Conservation (phyloP, 2,113 vertebrate species). For the Caloenas nicobarica region DNA sequence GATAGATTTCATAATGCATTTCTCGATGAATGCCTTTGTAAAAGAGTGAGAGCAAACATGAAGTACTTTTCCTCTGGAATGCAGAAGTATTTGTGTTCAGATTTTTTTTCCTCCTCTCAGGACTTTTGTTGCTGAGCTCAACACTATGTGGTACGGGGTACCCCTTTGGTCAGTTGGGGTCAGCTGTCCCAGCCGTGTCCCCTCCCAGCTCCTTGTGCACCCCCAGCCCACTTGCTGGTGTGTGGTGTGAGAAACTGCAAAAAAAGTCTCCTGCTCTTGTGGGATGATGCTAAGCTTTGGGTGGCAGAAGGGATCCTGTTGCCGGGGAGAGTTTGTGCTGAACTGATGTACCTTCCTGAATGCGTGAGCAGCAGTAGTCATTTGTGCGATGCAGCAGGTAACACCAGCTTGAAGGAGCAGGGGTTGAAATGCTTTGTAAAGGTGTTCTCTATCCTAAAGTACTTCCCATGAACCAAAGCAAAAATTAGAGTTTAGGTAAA, state of each 20-base stretch:
- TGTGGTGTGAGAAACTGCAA: background rate
- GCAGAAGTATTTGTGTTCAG: background rate
- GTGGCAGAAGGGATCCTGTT: background rate
- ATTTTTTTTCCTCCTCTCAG: background rate
- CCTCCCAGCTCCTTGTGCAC: background rate
- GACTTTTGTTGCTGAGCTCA: background rate
- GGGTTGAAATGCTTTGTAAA: background rate
- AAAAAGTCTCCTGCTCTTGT: background rate
- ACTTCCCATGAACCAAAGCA: background rate
- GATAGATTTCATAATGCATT: background rate
- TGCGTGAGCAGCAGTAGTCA: background rate
- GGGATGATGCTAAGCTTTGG: background rate
- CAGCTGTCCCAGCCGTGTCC: background rate
- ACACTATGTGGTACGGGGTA: background rate
- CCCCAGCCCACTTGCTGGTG: background rate
- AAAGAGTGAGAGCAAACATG: background rate
- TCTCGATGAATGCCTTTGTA: background rate
- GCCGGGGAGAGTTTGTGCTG: background rate
- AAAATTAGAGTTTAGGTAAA: background rate
- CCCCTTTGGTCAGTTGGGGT: background rate
- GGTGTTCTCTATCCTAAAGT: background rate
- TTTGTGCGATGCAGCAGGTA: background rate
- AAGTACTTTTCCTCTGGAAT: background rate
- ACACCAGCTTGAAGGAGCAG: background rate
- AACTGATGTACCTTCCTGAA: fast-evolving